phyloP scores from a whole-genome alignment of 2,797 vertebrate genomes.

The Myoxocephalus aenaeus region DNA sequence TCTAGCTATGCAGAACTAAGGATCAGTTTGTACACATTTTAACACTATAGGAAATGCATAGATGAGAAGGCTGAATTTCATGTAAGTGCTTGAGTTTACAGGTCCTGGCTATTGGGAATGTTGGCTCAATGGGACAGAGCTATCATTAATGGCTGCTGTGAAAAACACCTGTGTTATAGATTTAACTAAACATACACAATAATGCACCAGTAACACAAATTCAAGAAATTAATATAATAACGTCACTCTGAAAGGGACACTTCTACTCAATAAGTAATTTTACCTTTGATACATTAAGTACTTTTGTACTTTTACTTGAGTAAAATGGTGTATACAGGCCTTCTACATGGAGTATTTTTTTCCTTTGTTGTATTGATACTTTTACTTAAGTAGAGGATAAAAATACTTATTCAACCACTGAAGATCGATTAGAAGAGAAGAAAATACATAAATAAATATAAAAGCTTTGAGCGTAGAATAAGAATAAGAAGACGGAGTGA shows the following conservation, averaged over 20 bases:
- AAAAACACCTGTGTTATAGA: neutral
- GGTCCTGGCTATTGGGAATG: neutral
- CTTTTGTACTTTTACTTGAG: neutral
- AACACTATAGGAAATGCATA: neutral
- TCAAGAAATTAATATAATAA: neutral
- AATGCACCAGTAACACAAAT: neutral
- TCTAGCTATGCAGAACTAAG: neutral
- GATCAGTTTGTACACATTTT: neutral
- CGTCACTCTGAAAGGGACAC: neutral
- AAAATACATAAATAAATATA: neutral
- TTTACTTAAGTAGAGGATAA: neutral
- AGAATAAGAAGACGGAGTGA: neutral
- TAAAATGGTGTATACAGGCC: neutral
- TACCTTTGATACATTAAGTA: neutral
- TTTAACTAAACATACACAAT: neutral
- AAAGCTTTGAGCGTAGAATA: neutral
- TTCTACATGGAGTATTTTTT: neutral
- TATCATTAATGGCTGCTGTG: neutral
- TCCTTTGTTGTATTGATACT: neutral
- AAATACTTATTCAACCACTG: neutral
- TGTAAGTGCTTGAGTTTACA: neutral
- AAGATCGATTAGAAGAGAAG: neutral
- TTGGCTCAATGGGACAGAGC: neutral
- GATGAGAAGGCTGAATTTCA: neutral
- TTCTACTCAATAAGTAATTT: neutral